Percentiles rank a stretch among this genome's conserved stretches.
Conservation (phyloP, 2,113 vertebrate species). For the Dicrurus megarhynchus region DNA sequence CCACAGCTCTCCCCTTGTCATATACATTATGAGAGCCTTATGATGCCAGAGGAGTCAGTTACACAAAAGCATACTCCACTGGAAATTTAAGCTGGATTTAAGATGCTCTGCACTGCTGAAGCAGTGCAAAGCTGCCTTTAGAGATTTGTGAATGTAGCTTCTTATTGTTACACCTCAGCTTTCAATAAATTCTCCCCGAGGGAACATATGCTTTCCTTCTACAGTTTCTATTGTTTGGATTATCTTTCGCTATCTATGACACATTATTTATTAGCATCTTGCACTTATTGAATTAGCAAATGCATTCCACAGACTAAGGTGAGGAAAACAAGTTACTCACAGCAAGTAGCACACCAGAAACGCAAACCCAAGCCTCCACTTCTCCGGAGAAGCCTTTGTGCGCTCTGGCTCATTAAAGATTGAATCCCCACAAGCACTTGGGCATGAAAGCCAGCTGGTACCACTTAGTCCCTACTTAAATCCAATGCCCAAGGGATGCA, state of each 20-base stretch:
- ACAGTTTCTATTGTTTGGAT: neutral
- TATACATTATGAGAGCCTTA: neutral
- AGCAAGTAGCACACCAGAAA: neutral
- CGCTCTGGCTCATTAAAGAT: neutral
- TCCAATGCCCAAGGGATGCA: neutral
- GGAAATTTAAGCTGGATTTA: conserved; percentile 45
- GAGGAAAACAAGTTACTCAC: neutral
- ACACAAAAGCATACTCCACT: neutral
- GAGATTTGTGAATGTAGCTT: conserved; percentile 5
- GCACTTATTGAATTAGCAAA: neutral
- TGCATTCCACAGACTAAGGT: neutral
- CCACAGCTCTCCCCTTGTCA: neutral
- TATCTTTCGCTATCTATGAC: neutral
- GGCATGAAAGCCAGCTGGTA: neutral
- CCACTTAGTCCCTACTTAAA: neutral
- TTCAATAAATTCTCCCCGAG: conserved; percentile 12
- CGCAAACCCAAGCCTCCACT: neutral
- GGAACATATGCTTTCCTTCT: neutral
- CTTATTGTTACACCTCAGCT: neutral
- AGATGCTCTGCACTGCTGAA: conserved; percentile 17
- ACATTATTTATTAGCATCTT: neutral
- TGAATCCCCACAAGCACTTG: neutral
- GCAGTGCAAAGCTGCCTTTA: conserved; percentile 24
- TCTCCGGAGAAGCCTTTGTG: neutral
- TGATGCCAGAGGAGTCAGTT: neutral